Base-by-base conservation (phyloP, 2,797 vertebrate genomes). In the Mormyrops attenuatus region DNA sequence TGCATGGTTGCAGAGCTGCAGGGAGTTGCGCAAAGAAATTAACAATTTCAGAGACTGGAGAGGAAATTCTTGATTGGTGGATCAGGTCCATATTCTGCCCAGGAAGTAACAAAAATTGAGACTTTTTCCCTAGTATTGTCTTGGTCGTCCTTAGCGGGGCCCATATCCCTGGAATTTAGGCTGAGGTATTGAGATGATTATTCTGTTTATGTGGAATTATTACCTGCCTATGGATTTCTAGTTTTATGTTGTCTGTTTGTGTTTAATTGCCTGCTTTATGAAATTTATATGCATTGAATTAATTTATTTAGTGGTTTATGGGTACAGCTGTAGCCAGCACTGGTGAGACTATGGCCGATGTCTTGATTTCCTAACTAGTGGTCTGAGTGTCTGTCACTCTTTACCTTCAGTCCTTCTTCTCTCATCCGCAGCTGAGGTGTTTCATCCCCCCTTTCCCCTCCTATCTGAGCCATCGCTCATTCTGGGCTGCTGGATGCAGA, bases 41-140 rank as follows among this genome's bases (percentile, higher is more conserved):
- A 55, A 9, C 88, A 47, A 60, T 84, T 60, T 82, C 50, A 82
- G 85, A 84, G 66, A 90, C 86, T 89, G 87, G 85, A 47, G 2
- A 73, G 69, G 44, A 90, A 90, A 88, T 90, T 44, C 88, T 90
- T 91, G 55, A 89, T 44, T 52, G 55, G 85, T 91, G 89, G 80
- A 80, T 88, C 38, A 60, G 82, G 84, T 91, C 30, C 20, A 30
- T 57, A 47, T 22, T 89, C 87, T 34, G 50, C 9, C 57, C 26
- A 87, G 13, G 60, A 73, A 80, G 55, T 89, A 88, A 89, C 84
- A 80, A 26, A 89, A 90, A 49, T 8, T 22, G n/a, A 84, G 17
- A 73, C 53, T 82, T 47, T 66, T 91, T 87, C 4, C 52, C 63
- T 90, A 69, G 52, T 34, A 41, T 89, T 57, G 63, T 55, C 63